Conservation (phyloP, 1,140 invertebrate species). For the Polyergus mexicanus region DNA sequence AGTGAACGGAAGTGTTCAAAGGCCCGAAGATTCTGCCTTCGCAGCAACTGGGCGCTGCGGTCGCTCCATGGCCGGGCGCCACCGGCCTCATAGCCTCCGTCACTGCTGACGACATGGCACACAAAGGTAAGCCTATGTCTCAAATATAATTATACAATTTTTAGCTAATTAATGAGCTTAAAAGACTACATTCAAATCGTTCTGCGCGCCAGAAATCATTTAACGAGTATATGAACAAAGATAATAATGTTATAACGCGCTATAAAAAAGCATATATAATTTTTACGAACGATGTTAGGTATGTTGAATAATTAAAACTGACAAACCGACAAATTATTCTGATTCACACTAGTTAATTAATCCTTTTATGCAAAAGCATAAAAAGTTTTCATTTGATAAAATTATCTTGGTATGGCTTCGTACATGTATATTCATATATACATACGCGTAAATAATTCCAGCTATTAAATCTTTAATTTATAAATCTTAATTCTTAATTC, state of each 20-base stretch:
- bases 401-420: neutral
- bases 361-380: neutral
- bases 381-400: neutral
- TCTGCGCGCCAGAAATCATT: neutral
- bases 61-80: conserved; percentile 89
- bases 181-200: neutral
- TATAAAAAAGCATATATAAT: neutral
- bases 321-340: neutral
- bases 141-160: neutral
- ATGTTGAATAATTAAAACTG: neutral
- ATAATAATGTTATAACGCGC: neutral
- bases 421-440: neutral
- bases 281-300: neutral
- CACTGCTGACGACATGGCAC: conserved; percentile 89
- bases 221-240: neutral
- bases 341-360: neutral
- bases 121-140: conserved; percentile 86
- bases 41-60: conserved; percentile 88
- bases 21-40: conserved; percentile 87
- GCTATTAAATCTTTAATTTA: too few relatives aligned
- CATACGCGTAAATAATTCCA: too few relatives aligned
- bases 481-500: neutral
- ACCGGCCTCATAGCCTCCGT: conserved; percentile 87
- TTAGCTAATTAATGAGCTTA: neutral
- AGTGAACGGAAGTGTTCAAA: conserved; percentile 84